A percentile compares a stretch with the other conserved stretches of the same genome.
phyloP scores from a whole-genome alignment of 2,113 vertebrate genomes.

The Ptychochromis oligacanthus region DNA sequence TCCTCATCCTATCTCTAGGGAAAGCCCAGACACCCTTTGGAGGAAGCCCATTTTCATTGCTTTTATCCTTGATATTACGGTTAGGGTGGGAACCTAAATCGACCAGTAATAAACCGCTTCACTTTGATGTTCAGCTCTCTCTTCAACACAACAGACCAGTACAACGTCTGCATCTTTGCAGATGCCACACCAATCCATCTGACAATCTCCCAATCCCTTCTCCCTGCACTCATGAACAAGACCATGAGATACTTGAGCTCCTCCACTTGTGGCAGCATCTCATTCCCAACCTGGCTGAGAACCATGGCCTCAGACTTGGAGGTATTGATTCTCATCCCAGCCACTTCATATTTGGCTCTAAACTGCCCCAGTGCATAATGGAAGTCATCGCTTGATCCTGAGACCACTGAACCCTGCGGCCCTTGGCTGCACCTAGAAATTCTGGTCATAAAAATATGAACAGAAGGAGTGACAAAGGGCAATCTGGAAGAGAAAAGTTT shows the following conservation, averaged over 20 bases:
- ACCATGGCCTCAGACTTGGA: not conserved
- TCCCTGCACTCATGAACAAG: not conserved
- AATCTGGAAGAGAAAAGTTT: not conserved
- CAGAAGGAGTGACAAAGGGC: not conserved
- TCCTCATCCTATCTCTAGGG: too few species aligned
- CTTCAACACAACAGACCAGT: not conserved
- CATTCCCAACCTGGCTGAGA: not conserved
- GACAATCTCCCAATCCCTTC: not conserved
- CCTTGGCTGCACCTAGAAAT: not conserved
- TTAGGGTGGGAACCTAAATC: not conserved
- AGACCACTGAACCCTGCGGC: not conserved
- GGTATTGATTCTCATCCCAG: not conserved
- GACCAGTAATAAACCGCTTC: not conserved
- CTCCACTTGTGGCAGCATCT: not conserved
- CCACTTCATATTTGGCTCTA: not conserved
- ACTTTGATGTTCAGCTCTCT: too few species aligned
- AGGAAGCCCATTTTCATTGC: not conserved
- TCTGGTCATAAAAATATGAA: not conserved
- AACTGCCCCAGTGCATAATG: not conserved
- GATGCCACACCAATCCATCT: not conserved
- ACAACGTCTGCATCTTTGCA: not conserved
- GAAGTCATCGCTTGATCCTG: not conserved
- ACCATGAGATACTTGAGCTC: not conserved
- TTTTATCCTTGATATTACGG: not conserved
- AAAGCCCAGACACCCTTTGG: too few species aligned